Conservation (phyloP, 2,888 invertebrate genomes). For the Rhogogaster chlorosoma region DNA sequence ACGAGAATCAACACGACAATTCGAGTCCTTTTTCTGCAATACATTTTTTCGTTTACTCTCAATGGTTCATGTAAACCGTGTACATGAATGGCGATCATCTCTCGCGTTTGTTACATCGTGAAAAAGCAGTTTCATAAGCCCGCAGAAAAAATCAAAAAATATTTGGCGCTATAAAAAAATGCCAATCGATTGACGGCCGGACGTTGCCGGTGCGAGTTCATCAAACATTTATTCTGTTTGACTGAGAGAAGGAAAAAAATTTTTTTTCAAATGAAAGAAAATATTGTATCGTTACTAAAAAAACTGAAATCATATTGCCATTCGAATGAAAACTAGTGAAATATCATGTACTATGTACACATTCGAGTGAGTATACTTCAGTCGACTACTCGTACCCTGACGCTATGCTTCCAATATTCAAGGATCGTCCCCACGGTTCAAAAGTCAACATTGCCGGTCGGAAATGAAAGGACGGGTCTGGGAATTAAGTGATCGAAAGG, state of each 20-base stretch:
- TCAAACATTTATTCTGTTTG: slow-evolving; percentile 22
- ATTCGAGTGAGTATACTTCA: background rate
- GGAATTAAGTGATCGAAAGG: slow-evolving; percentile 41
- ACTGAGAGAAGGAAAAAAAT: background rate
- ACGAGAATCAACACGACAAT: too few species aligned
- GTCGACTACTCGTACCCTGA: background rate
- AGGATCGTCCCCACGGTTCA: slow-evolving; percentile 38
- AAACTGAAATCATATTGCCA: slow-evolving; percentile 34
- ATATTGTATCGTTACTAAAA: slow-evolving; percentile 32
- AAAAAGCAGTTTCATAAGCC: background rate
- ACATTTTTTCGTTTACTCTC: background rate
- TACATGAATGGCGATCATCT: background rate
- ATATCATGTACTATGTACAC: slow-evolving; percentile 26
- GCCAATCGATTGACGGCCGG: slow-evolving; percentile 2
- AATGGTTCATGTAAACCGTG: background rate
- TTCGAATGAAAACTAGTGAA: slow-evolving; percentile 25
- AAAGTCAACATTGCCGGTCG: slow-evolving; percentile 28
- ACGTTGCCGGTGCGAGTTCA: background rate
- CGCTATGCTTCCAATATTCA: slow-evolving; percentile 37
- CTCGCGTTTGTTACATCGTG: background rate
- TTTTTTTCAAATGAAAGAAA: slow-evolving; percentile 28
- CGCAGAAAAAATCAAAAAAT: background rate
- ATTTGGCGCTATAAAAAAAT: background rate
- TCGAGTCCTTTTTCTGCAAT: too few species aligned
- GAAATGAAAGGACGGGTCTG: slow-evolving; percentile 21